Base-by-base conservation (phyloP, 2,113 vertebrate species). In the Murina feae region DNA sequence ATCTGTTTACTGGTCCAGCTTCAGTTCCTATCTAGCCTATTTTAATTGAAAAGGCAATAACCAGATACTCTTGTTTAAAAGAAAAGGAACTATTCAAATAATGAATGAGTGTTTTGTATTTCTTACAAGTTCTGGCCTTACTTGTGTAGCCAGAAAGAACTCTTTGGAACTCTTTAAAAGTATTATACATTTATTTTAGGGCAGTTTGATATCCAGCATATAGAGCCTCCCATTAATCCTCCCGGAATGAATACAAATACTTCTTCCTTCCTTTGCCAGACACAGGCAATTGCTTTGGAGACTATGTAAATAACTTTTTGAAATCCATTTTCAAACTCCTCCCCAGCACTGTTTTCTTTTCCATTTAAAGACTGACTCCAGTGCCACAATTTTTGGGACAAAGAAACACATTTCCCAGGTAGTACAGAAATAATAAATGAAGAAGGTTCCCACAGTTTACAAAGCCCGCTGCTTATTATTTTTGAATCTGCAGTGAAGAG, bases 41-140 rank as follows among this genome's bases (percentile, higher is more conserved):
- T 95, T 88, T 86, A 92, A 90, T 28, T 30, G 14, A 95, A 74
- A 69, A 91, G 11, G 1, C 12, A 96, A 81, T n/a, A 86, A 44
- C 4, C 44, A 76, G 25, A 86, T 89, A 69, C 8, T 86, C 7
- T 66, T 79, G 1, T 68, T 17, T 30, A 82, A 93, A 84, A 76
- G 44, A 49, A 5, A 6, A 80, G 17, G 16, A 21, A 76, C 20
- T 63, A 39, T 79, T 92, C 47, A 92, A 84, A 65, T 83, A 92
- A 78, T 47, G 28, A 21, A 42, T 68, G n/a, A 32, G 9, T 17
- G 55, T 53, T 25, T 39, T 72, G 4, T 63, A 44, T 78, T 95
- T 88, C 17, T 51, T 78, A 11, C 42, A 68, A 55, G 5, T 87
- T 94, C 44, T 68, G 17, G 18, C 13, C 35, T 80, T 89, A 51